Percentiles rank a stretch among this genome's conserved stretches.
Conservation (phyloP, 2,797 vertebrate species). For the Scolopax bukidnonensis region DNA sequence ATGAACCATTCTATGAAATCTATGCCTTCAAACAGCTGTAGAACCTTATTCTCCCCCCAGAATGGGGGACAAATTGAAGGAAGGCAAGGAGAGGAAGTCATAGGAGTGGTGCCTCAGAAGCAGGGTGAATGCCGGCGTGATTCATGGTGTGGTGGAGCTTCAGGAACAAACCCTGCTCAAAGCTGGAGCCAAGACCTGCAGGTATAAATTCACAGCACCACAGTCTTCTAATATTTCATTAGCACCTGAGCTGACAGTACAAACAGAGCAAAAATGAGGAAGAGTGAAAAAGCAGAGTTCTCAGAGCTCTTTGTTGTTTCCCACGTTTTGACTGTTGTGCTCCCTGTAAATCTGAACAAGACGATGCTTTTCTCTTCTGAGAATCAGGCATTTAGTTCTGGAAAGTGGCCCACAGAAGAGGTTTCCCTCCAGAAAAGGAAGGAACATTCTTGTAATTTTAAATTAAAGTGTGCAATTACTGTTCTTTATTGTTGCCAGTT, state of each 20-base stretch:
- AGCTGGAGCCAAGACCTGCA: not conserved
- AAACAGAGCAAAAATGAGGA: fast-evolving
- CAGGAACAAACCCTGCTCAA: not conserved
- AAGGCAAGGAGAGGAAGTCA: not conserved
- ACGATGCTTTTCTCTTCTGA: not conserved
- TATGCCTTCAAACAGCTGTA: not conserved
- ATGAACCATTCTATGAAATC: not conserved
- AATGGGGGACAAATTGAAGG: not conserved
- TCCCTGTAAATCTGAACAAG: not conserved
- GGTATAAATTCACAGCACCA: not conserved
- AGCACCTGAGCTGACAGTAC: not conserved
- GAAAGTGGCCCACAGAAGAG: conserved; percentile 3
- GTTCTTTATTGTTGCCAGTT: conserved; percentile 67
- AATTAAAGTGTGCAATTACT: conserved; percentile 63
- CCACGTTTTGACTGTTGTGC: fast-evolving
- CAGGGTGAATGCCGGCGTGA: fast-evolving
- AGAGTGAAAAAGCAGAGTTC: not conserved
- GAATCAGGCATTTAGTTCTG: not conserved
- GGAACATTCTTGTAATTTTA: conserved; percentile 32
- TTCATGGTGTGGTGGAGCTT: not conserved
- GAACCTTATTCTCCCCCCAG: not conserved
- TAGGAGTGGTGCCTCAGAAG: not conserved
- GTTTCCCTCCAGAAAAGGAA: conserved; percentile 45
- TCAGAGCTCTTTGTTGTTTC: not conserved
- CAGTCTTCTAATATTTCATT: not conserved